A percentile compares a stretch with the other conserved stretches of the same genome.
These are phyloP conservation scores for Lepus timidus DNA, from an alignment of 2,113 vertebrate genomes.

Conservation along the genomic window DNA sequence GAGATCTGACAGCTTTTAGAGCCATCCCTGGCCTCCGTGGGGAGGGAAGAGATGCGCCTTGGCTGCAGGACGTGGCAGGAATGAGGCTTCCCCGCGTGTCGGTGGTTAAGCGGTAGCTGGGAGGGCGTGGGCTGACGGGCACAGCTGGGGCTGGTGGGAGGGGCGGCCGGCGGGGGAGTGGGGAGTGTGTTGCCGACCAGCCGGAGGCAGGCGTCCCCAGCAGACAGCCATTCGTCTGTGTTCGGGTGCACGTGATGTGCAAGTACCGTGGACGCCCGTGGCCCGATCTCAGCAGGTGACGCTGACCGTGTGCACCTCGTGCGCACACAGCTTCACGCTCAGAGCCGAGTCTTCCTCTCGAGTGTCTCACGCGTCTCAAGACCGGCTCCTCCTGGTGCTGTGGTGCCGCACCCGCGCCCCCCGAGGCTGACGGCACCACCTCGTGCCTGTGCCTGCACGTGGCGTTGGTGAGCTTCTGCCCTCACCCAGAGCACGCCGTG, in stretches of 20 bases:
- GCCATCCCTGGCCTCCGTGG: neutral
- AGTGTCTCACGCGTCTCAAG: neutral
- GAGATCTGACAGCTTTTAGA: neutral
- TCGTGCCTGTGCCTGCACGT: too few relatives aligned
- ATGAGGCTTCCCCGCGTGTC: too few relatives aligned
- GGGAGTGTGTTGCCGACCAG: neutral
- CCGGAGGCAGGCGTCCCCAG: too few relatives aligned
- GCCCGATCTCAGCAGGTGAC: neutral
- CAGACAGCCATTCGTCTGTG: too few relatives aligned
- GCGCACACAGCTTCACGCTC: neutral
- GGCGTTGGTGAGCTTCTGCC: too few relatives aligned
- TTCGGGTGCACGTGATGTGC: rapidly evolving
- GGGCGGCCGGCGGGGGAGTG: neutral
- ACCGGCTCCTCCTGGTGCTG: too few relatives aligned
- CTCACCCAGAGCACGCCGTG: too few relatives aligned
- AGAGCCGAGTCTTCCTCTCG: neutral
- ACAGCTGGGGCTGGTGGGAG: too few relatives aligned
- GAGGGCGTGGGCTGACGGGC: too few relatives aligned
- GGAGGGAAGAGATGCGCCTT: too few relatives aligned
- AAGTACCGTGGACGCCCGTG: rapidly evolving
- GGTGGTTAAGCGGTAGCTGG: too few relatives aligned
- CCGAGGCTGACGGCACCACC: too few relatives aligned
- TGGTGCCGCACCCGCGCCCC: rapidly evolving
- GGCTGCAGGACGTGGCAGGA: neutral
- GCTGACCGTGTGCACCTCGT: rapidly evolving